Conservation (phyloP, 2,888 invertebrate genomes). For the Ectemnius continuus region DNA sequence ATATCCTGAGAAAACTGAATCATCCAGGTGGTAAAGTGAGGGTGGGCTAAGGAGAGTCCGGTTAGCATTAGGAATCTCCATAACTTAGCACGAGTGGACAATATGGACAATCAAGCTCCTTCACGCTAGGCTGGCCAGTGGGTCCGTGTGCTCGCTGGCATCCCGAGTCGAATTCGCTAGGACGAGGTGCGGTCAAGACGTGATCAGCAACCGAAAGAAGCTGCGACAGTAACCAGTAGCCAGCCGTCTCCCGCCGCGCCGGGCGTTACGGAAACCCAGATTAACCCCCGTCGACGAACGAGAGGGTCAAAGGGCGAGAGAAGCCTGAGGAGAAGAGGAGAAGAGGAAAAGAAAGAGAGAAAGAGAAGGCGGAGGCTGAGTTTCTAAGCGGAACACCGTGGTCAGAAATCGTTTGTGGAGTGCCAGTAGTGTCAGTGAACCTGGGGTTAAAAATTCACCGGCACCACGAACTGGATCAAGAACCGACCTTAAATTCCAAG, state of each 20-base stretch:
- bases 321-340: conserved; percentile 3
- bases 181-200: conserved; percentile 74
- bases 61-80: conserved; percentile 69
- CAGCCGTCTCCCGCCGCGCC: conserved; percentile 58
- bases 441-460: conserved; percentile 41
- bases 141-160: conserved; percentile 45
- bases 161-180: conserved; percentile 57
- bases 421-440: conserved; percentile 39
- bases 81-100: conserved; percentile 70
- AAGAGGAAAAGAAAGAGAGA: conserved; percentile 33
- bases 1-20: conserved; percentile 20
- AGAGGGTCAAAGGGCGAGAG: too few relatives aligned
- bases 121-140: conserved; percentile 69
- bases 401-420: conserved; percentile 25
- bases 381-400: not conserved
- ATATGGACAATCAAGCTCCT: conserved; percentile 77
- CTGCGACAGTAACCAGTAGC: conserved; percentile 75
- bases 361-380: conserved; percentile 15
- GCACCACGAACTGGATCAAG: conserved; percentile 17
- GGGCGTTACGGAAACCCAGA: conserved; percentile 68
- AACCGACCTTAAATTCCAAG: conserved; percentile 37
- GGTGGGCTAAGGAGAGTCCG: conserved; percentile 31
- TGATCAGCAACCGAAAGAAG: conserved; percentile 73
- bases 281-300: conserved; percentile 56
- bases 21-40: conserved; percentile 9